These are phyloP conservation scores for Calliphora vicina DNA, from an alignment of 1,140 invertebrate genomes.

Conservation along the genomic window DNA sequence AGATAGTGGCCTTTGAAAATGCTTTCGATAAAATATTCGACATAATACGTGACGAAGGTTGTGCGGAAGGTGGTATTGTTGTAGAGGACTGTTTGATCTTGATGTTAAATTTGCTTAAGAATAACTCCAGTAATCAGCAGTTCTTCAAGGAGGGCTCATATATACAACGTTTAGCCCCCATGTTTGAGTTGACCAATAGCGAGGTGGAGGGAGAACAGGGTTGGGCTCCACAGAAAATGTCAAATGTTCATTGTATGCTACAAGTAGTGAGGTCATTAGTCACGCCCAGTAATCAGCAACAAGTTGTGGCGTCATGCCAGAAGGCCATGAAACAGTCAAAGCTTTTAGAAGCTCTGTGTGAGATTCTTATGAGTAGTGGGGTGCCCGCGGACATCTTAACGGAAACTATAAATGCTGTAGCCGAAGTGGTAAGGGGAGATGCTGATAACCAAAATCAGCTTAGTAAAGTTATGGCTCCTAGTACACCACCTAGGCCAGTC, in stretches of 20 bases:
- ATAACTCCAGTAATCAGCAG: slow-evolving; percentile 97
- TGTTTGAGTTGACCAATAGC: slow-evolving; percentile 77
- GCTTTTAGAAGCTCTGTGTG: slow-evolving; percentile 82
- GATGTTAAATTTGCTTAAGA: slow-evolving; percentile 92
- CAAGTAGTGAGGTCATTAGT: slow-evolving; percentile 90
- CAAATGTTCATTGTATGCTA: slow-evolving; percentile 91
- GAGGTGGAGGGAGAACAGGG: slow-evolving; percentile 78
- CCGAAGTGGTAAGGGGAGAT: slow-evolving; percentile 93
- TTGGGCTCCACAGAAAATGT: slow-evolving; percentile 95
- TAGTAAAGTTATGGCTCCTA: slow-evolving; percentile 89
- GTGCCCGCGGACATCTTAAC: slow-evolving; percentile 95
- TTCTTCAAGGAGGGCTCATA: slow-evolving; percentile 98
- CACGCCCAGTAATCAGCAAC: slow-evolving; percentile 84
- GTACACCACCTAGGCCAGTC: slow-evolving; percentile 88
- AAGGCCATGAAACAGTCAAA: slow-evolving; percentile 86
- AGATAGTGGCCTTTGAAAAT: slow-evolving; percentile 99
- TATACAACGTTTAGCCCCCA: slow-evolving; percentile 87
- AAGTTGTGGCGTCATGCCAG: slow-evolving; percentile 82
- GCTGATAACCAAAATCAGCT: slow-evolving; percentile 92
- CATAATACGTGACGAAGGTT: slow-evolving; percentile 92
- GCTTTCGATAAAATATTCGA: slow-evolving; percentile 96
- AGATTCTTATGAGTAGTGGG: slow-evolving; percentile 93
- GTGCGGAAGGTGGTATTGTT: slow-evolving; percentile 94
- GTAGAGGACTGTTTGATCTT: slow-evolving; percentile 98
- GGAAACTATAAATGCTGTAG: slow-evolving; percentile 95